These are phyloP conservation scores for Spongilla lacustris DNA, from an alignment of 37 sponge, comb jelly and placozoan species.

Conservation along the genomic window DNA sequence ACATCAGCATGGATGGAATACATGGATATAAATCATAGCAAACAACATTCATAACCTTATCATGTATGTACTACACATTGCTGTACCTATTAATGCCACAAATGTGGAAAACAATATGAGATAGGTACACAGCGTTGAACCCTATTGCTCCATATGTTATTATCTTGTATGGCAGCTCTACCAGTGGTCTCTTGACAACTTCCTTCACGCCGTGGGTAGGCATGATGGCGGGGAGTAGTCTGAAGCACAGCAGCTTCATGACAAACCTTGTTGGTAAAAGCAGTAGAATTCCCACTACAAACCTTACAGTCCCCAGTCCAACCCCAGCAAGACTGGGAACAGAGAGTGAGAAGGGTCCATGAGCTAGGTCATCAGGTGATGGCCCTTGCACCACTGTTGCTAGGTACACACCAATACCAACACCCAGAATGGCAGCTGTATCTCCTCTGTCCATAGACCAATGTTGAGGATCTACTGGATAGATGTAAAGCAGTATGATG, in stretches of 20 bases:
- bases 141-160: conserved; percentile 82
- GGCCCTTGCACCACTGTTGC: conserved; percentile 42
- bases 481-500: conserved; percentile 74
- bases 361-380: conserved; percentile 59
- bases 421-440: conserved; percentile 83
- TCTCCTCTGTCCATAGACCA: conserved; percentile 94
- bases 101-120: conserved; percentile 46
- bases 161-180: conserved; percentile 89
- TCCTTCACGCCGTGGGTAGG: conserved; percentile 81
- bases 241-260: conserved; percentile 86
- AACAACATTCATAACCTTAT: no score
- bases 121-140: conserved; percentile 59
- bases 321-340: conserved; percentile 48
- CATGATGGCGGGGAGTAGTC: conserved; percentile 80
- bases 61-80: no score
- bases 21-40: conserved; percentile 36
- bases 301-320: conserved; percentile 62
- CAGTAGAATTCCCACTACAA: conserved; percentile 78
- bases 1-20: conserved; percentile 60
- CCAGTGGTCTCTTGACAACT: conserved; percentile 69
- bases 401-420: conserved; percentile 40
- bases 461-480: conserved; percentile 70
- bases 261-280: conserved; percentile 76
- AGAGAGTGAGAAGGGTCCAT: conserved; percentile 45
- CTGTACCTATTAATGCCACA: conserved; percentile 46